Base-by-base conservation (phyloP, 2,113 vertebrate species). In the Artemisiospiza belli region DNA sequence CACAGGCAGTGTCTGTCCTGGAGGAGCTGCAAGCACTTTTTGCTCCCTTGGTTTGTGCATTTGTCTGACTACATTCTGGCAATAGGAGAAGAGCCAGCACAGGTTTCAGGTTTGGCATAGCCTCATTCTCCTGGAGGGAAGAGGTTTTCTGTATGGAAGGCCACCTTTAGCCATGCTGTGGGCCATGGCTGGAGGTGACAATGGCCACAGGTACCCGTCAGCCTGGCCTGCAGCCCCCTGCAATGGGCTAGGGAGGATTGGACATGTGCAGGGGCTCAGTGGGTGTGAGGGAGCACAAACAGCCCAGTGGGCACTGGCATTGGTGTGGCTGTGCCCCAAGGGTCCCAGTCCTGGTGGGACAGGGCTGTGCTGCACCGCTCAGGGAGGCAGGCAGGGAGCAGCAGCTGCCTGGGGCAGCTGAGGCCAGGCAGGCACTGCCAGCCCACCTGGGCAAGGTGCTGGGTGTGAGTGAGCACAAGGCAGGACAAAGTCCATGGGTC, bases 301-400 rank as follows among this genome's bases (percentile, higher is more conserved):
- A 46, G 39, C 24, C n/a, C 5, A 4, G 18, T 0, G 0, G 44
- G 33, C 5, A 1, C 47, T 57, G 73, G 59, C 3, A 4, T 8
- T 49, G 30, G 14, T 43, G 83, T 68, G 76, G 47, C 80, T 72
- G 55, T 87, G 61, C 19, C 59, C 61, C 3, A 0, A 3, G 51
- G 49, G 47, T 6, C 39, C 21, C 47, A 35, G 70, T 23, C n/a
- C 51, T 1, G 1, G 1, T 37, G 47, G 1, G 49, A 66, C 0
- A 54, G 52, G 4, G 0, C 30, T 7, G 6, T 2, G 7, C 47
- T 58, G 47, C 78, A 51, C n/a, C 6, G 2, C 59, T 21, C 66
- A 67, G 41, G 35, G 46, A 82, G n/a, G 51, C 68, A 41, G 52
- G 41, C 75, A 86, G 76, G 47, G 67, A 85, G 70, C 75, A 67